A percentile compares a stretch with the other conserved stretches of the same genome.
Conservation (phyloP, 2,888 invertebrate genomes). For the Eristalis pertinax region DNA sequence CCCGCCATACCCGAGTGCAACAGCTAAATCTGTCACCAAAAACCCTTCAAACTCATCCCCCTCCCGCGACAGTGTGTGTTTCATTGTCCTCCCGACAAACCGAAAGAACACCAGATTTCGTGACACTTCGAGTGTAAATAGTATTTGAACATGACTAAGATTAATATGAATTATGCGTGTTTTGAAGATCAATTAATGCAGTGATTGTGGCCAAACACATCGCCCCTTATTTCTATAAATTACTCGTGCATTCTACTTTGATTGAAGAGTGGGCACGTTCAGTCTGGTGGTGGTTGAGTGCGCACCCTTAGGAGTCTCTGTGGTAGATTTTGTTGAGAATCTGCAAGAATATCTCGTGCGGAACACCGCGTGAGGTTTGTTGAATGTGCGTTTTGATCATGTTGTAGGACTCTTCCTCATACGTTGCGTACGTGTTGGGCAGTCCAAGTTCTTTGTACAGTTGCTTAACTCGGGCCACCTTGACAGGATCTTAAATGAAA, state of each 20-base stretch:
- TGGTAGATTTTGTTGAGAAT: slow-evolving; percentile 91
- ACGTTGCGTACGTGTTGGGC: slow-evolving; percentile 88
- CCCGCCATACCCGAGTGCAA: background rate
- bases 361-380: slow-evolving; percentile 90
- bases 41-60: background rate
- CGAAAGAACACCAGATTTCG: slow-evolving; percentile 16
- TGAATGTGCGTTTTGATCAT: slow-evolving; percentile 91
- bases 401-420: slow-evolving; percentile 92
- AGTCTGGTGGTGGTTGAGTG: slow-evolving; percentile 29
- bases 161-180: slow-evolving; percentile 10
- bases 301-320: slow-evolving; percentile 83
- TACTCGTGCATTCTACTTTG: background rate
- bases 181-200: slow-evolving; percentile 35
- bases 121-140: slow-evolving; percentile 18
- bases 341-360: slow-evolving; percentile 91
- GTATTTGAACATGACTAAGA: slow-evolving; percentile 36
- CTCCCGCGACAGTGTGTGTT: background rate
- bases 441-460: slow-evolving; percentile 90
- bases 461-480: slow-evolving; percentile 87
- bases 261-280: slow-evolving; percentile 38
- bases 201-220: slow-evolving; percentile 18
- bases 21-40: background rate
- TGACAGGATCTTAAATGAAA: slow-evolving; percentile 83
- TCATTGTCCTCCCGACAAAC: background rate
- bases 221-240: slow-evolving; percentile 14